Conservation (phyloP, 2,888 invertebrate genomes). For the Fragum whitleyi region DNA sequence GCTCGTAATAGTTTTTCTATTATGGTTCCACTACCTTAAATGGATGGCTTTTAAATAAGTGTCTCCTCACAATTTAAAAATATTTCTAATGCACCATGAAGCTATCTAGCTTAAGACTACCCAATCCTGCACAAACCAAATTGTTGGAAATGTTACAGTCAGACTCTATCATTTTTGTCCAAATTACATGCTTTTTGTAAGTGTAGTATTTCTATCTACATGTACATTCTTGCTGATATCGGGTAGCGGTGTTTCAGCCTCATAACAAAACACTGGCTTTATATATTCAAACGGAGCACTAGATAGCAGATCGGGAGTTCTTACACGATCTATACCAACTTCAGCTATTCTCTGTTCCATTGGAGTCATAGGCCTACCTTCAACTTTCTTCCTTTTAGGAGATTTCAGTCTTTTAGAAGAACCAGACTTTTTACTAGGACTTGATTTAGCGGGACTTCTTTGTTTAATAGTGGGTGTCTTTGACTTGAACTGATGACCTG, state of each 20-base stretch:
- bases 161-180: slow-evolving; percentile 18
- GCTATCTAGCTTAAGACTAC: too few relatives aligned
- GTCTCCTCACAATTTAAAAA: too few relatives aligned
- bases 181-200: slow-evolving; percentile 3
- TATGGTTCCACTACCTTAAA: too few relatives aligned
- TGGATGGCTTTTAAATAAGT: too few relatives aligned
- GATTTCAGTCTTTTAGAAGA: not conserved
- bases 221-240: slow-evolving; percentile 18
- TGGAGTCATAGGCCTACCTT: slow-evolving; percentile 30
- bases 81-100: too few relatives aligned
- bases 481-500: slow-evolving; percentile 19
- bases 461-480: not conserved
- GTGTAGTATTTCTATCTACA: not conserved
- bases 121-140: too few relatives aligned
- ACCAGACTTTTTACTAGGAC: slow-evolving; percentile 8
- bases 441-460: slow-evolving; percentile 4
- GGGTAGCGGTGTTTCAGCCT: slow-evolving; percentile 36
- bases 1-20: too few relatives aligned
- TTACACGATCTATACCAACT: slow-evolving; percentile 28
- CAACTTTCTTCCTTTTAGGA: not conserved
- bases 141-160: too few relatives aligned
- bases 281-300: slow-evolving; percentile 49
- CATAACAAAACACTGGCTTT: slow-evolving; percentile 46
- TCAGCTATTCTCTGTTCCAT: slow-evolving; percentile 34
- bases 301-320: slow-evolving; percentile 50